Conservation (phyloP, 2,888 invertebrate species). For the Yponomeuta evonymella region DNA sequence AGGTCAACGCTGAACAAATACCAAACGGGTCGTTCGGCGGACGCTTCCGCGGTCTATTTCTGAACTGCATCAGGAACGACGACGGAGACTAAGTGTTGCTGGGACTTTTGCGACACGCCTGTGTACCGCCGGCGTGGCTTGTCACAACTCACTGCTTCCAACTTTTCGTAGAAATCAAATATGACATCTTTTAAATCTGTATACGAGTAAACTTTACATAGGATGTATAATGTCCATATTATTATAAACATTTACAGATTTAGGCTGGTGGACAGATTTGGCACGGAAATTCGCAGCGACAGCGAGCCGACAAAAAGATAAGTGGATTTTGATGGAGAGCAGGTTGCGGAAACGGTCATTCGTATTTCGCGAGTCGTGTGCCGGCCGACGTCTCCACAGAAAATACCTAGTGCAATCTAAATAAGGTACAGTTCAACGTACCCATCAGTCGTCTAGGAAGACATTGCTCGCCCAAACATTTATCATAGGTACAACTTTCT, state of each 20-base stretch:
- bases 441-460: slow-evolving; percentile 53
- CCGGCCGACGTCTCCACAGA: slow-evolving; percentile 55
- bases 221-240: too few species aligned
- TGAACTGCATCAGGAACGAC: slow-evolving; percentile 61
- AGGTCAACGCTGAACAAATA: slow-evolving; percentile 76
- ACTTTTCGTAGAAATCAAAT: slow-evolving; percentile 12
- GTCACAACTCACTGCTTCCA: slow-evolving; percentile 16
- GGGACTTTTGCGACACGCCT: slow-evolving; percentile 51
- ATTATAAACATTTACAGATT: slow-evolving; percentile 15
- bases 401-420: slow-evolving; percentile 65
- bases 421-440: slow-evolving; percentile 75
- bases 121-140: slow-evolving; percentile 19
- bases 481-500: neutral
- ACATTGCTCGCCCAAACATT: slow-evolving; percentile 36
- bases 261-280: neutral
- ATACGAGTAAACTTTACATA: too few species aligned
- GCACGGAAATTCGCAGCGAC: slow-evolving; percentile 1
- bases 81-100: slow-evolving; percentile 48
- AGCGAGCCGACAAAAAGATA: neutral
- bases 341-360: slow-evolving; percentile 63
- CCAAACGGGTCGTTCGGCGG: slow-evolving; percentile 74
- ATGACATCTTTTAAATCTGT: slow-evolving; percentile 17
- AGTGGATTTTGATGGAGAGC: slow-evolving; percentile 29
- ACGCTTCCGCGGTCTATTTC: slow-evolving; percentile 74
- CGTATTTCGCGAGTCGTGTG: slow-evolving; percentile 57